Conservation (phyloP, 2,888 invertebrate species). For the Quadriops clusia region DNA sequence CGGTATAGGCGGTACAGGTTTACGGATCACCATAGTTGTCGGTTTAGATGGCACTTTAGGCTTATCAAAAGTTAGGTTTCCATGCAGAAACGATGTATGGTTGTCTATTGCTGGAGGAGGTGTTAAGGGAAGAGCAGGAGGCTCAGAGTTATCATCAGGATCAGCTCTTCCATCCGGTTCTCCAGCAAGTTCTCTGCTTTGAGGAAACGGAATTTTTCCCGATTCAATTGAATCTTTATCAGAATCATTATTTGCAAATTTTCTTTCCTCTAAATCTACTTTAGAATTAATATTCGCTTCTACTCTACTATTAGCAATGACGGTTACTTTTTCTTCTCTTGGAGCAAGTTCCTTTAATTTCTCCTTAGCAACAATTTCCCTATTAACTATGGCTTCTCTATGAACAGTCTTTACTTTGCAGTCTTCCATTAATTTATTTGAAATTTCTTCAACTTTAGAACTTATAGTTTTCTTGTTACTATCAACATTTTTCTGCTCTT, state of each 20-base stretch:
- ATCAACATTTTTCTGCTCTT: slow-evolving; percentile 13
- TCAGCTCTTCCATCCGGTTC: slow-evolving; percentile 82
- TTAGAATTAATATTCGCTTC: slow-evolving; percentile 5
- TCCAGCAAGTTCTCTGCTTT: slow-evolving; percentile 67
- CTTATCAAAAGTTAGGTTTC: slow-evolving; percentile 45
- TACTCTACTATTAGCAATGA: too few relatives aligned
- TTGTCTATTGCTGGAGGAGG: slow-evolving; percentile 49
- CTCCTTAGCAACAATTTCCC: background rate
- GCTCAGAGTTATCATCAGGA: slow-evolving; percentile 57
- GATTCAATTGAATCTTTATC: slow-evolving; percentile 6
- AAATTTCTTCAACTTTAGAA: slow-evolving; percentile 8
- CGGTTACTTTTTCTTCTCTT: slow-evolving; percentile 6
- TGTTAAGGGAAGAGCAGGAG: slow-evolving; percentile 57
- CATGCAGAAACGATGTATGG: slow-evolving; percentile 60
- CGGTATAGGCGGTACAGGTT: slow-evolving; percentile 18
- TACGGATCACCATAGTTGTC: slow-evolving; percentile 28
- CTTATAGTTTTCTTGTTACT: slow-evolving; percentile 8
- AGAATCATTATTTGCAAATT: slow-evolving; percentile 6
- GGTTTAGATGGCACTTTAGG: slow-evolving; percentile 67
- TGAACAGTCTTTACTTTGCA: slow-evolving; percentile 6
- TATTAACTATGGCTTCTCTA: slow-evolving; percentile 10
- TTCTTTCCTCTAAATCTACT: slow-evolving; percentile 1
- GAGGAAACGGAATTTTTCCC: slow-evolving; percentile 21
- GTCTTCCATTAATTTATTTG: too few relatives aligned
- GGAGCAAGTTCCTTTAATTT: slow-evolving; percentile 9